Evolutionary conservation across 2,888 invertebrate species (phyloP), one percentile per base, ranked within the genome.

Genomic region (Thereva nobilitata): DNA sequence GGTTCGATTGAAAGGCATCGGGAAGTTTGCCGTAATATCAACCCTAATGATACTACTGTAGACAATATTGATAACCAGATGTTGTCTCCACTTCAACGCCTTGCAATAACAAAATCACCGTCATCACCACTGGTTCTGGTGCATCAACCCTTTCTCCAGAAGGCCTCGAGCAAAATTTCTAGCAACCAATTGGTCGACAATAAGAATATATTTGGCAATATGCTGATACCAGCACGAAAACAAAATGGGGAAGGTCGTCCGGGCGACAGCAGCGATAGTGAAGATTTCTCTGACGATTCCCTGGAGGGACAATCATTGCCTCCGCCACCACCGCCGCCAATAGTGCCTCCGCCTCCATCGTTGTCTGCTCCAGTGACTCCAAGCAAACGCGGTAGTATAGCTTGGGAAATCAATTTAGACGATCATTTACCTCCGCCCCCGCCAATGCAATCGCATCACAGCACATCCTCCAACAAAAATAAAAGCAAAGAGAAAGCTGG

Each of bases 341-440:
- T 77, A 41, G 73, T 78, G 70, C 79, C 80, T 4, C 80, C 81
- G 53, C 76, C 86, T 70, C 84, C 84, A 72, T 73, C 73, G 9
- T 69, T 75, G 45, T 78, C 80, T 10, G 79, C 79, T 9, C 85
- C 85, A 44, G 80, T 83, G 67, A 85, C 86, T 71, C 85, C 86
- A 73, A 87, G 86, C 76, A 91, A 91, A 82, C 86, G 91, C 74
- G 88, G 89, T 77, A 91, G 92, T 77, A 91, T 92, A 73, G 92
- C 92, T 70, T 92, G 93, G 92, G 92, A 93, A 84, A 92, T 93
- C 71, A 89, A 92, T 70, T 84, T 93, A 74, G 88, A 89, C 77
- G 88, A 87, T 77, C 63, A 70, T 70, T 37, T 71, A 63, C 61
- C 68, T 9, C 68, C 70, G 35, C 70, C 70, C 10, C 70, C 70